Conservation (phyloP, 1,140 invertebrate species). For the Helicoverpa armigera region DNA sequence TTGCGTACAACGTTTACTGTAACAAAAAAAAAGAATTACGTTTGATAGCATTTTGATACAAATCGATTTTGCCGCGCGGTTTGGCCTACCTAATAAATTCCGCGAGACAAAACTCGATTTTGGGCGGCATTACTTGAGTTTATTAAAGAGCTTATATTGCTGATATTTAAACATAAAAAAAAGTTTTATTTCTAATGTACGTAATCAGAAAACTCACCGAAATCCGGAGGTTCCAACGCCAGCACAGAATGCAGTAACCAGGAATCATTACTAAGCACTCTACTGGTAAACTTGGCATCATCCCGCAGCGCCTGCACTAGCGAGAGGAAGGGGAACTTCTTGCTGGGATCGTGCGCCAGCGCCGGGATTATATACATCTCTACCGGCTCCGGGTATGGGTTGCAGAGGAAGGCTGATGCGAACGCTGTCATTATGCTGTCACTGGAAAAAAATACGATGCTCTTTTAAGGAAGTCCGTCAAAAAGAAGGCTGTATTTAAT, state of each 20-base stretch:
- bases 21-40: slow-evolving; percentile 51
- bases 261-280: slow-evolving; percentile 75
- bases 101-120: too few relatives aligned
- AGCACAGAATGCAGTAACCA: slow-evolving; percentile 88
- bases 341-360: slow-evolving; percentile 74
- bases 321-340: slow-evolving; percentile 86
- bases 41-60: not conserved
- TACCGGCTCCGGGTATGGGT: slow-evolving; percentile 87
- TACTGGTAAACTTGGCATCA: slow-evolving; percentile 65
- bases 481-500: too few relatives aligned
- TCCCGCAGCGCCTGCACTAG: slow-evolving; percentile 76
- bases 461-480: too few relatives aligned
- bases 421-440: slow-evolving; percentile 84
- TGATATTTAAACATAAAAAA: too few relatives aligned
- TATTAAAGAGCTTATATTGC: too few relatives aligned
- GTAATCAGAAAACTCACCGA: slow-evolving; percentile 84
- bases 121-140: too few relatives aligned
- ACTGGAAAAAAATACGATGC: slow-evolving; percentile 72
- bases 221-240: slow-evolving; percentile 89
- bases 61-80: not conserved
- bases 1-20: slow-evolving; percentile 70
- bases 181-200: too few relatives aligned
- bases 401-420: slow-evolving; percentile 85
- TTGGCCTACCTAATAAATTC: too few relatives aligned
- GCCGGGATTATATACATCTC: slow-evolving; percentile 87